A percentile compares a stretch with the other conserved stretches of the same genome.
phyloP scores from a whole-genome alignment of 2,888 invertebrate genomes.

The Seira ritae region DNA sequence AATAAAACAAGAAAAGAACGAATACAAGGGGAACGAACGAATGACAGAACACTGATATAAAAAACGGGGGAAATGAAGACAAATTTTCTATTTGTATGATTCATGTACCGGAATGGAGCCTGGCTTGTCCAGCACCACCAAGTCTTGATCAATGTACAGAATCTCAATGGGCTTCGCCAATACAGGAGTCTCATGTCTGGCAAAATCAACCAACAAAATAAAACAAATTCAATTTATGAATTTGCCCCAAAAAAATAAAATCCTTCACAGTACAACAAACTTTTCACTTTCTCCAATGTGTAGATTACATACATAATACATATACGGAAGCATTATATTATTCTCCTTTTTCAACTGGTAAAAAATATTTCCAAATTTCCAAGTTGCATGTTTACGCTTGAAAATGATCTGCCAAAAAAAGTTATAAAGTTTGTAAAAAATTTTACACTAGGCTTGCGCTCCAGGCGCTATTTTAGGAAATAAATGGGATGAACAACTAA shows the following conservation, averaged over 20 bases:
- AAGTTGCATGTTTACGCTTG: no score
- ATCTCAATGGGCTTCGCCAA: constrained; percentile 87
- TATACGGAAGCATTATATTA: no score
- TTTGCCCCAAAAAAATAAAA: not conserved
- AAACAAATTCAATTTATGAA: constrained; percentile 23
- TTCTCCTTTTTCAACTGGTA: no score
- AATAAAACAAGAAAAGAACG: constrained; percentile 18
- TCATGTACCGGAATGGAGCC: constrained; percentile 87
- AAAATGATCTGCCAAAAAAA: no score
- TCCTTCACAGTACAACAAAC: no score
- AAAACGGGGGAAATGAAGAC: constrained; percentile 12
- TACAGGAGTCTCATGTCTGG: constrained; percentile 92
- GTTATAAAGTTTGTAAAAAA: no score
- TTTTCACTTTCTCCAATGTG: no score
- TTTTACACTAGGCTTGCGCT: no score
- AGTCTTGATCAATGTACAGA: constrained; percentile 88
- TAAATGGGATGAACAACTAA: no score
- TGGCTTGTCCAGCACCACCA: constrained; percentile 93
- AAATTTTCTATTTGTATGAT: constrained; percentile 44
- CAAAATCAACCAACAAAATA: constrained; percentile 39
- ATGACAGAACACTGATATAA: constrained; percentile 10
- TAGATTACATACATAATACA: no score
- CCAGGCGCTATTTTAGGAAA: no score
- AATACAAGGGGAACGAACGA: constrained; percentile 26
- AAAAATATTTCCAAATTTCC: no score